Evolutionary conservation across 2,113 vertebrate species (phyloP).

Genomic region (Micronycteris hirsuta): DNA sequence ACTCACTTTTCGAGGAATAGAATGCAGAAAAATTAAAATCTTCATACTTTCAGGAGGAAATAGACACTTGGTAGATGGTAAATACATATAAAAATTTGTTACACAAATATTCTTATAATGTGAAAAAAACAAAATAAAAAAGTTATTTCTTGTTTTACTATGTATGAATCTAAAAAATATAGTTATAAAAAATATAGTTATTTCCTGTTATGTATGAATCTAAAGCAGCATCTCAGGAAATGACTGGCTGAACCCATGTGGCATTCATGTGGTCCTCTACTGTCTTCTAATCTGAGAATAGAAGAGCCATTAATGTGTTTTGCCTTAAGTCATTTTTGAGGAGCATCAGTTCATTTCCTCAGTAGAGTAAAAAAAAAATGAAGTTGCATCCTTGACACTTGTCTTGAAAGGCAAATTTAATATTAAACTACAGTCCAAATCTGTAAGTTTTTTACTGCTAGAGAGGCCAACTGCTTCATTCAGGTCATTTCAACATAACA

Average conservation of each 20-base stretch:
- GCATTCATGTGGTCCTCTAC: background rate
- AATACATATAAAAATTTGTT: background rate
- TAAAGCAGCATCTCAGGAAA: conserved; percentile 28
- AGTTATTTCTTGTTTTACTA: background rate
- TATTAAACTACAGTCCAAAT: background rate
- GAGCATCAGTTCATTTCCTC: conserved; percentile 35
- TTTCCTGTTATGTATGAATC: conserved; percentile 12
- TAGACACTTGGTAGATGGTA: background rate
- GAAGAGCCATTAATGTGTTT: conserved; percentile 47
- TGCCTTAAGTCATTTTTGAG: conserved; percentile 41
- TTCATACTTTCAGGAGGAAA: background rate
- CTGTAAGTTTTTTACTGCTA: background rate
- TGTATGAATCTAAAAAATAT: conserved; percentile 19
- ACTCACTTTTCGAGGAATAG: background rate
- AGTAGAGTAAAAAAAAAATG: background rate
- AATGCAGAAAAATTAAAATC: background rate
- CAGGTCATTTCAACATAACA: rapidly evolving
- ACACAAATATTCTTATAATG: background rate
- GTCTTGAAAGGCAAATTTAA: conserved; percentile 17
- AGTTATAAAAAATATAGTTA: background rate
- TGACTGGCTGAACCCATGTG: background rate
- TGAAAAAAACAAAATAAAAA: background rate
- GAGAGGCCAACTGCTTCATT: background rate
- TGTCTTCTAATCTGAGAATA: conserved; percentile 35
- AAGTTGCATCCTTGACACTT: conserved; percentile 4